Percentiles rank a stretch among this genome's conserved stretches.
These are phyloP conservation scores for Drosophila lacertosa DNA, from an alignment of 1,140 invertebrate genomes.

Conservation along the genomic window DNA sequence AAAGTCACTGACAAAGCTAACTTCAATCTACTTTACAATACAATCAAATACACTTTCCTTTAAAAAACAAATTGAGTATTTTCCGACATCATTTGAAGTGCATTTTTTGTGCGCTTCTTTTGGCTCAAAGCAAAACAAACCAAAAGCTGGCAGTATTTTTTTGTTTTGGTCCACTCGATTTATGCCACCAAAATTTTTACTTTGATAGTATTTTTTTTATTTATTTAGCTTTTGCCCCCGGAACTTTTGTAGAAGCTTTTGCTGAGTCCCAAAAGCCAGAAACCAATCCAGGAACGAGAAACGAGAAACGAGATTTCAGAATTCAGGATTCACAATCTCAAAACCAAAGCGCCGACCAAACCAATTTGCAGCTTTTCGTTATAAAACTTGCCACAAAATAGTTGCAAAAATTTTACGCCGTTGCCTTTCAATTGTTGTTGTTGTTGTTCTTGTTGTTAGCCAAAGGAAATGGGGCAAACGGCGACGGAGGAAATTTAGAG, in stretches of 20 bases:
- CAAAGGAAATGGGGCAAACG: neutral
- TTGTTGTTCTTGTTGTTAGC: constrained; percentile 10
- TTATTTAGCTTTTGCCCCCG: too few species aligned
- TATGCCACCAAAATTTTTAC: too few species aligned
- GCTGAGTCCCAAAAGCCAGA: neutral
- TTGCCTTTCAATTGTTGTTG: constrained; percentile 15
- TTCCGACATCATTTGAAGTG: neutral
- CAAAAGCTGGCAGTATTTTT: neutral
- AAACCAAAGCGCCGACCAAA: constrained; percentile 43
- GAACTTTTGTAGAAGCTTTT: neutral
- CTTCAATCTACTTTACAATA: neutral
- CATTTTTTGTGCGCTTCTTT: neutral
- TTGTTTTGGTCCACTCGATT: neutral
- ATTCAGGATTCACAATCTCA: neutral
- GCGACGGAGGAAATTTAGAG: neutral
- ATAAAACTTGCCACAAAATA: constrained; percentile 54
- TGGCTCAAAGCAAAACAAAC: neutral
- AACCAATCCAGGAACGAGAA: neutral
- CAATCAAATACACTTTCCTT: neutral
- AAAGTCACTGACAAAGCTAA: too few species aligned
- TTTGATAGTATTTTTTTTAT: too few species aligned
- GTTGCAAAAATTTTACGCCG: constrained; percentile 45
- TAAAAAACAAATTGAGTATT: neutral
- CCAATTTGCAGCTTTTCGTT: constrained; percentile 67
- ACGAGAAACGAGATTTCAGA: neutral